phyloP scores from a whole-genome alignment of 2,797 vertebrate species.

The Dromococcyx pavoninus region DNA sequence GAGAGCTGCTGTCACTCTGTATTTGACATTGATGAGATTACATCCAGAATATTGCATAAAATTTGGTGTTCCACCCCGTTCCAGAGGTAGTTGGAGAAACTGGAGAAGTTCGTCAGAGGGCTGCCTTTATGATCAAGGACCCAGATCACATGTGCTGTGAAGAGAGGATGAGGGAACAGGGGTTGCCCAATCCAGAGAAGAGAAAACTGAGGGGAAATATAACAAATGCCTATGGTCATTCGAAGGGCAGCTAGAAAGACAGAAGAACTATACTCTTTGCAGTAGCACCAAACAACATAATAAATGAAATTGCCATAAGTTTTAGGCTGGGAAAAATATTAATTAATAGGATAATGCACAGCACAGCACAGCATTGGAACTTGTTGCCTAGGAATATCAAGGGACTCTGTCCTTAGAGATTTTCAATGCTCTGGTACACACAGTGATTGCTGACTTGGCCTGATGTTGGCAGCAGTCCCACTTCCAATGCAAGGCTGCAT shows the following conservation, averaged over 20 bases:
- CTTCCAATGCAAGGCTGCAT: not conserved
- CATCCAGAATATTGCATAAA: not conserved
- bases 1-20: not conserved
- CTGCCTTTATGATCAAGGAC: not conserved
- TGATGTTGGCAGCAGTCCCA: not conserved
- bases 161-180: not conserved
- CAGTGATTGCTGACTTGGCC: not conserved
- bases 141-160: not conserved
- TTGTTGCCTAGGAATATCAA: not conserved
- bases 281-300: not conserved
- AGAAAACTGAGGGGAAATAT: not conserved
- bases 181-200: not conserved
- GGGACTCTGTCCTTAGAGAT: not conserved
- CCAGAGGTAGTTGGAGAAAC: not conserved
- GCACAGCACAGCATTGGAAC: not conserved
- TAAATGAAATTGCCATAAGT: not conserved
- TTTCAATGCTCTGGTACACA: not conserved
- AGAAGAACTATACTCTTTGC: not conserved
- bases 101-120: not conserved
- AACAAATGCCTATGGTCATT: not conserved
- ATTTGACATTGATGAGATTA: not conserved
- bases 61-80: not conserved
- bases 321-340: not conserved
- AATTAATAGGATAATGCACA: not conserved
- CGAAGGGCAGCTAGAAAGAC: not conserved